Base-by-base conservation (phyloP, 2,113 vertebrate genomes). In the Otolemur garnettii region DNA sequence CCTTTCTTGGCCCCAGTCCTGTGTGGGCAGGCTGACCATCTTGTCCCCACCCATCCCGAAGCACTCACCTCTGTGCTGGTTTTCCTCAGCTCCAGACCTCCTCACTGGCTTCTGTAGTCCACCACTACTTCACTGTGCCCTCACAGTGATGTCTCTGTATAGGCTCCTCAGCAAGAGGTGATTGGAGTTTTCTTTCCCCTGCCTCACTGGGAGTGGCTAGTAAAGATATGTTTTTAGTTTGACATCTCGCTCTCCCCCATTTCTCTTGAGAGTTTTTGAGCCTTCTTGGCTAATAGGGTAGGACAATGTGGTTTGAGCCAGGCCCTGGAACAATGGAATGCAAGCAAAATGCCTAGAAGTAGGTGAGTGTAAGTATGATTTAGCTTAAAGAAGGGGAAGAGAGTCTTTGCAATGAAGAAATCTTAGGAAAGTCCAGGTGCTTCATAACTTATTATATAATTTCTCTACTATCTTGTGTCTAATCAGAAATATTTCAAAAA, bases 401-500 rank as follows among this genome's bases (percentile, higher is more conserved):
- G 22, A 57, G 28, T 59, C 9, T 18, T 42, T 26, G 1, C 17
- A 69, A 22, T 87, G 33, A 42, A 71, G 22, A 38, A 91, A 93
- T 45, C 26, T 9, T 62, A 64, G 19, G 18, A 3, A 74, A 81
- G 53, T 62, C 9, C 5, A 12, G 22, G 11, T 59, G 5, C 21
- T 71, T 80, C 5, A 30, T 57, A 59, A 45, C 11, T 35, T 92
- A 83, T 2, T 83, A 8, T 45, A 50, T 4, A 19, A 1, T 87
- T 68, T 91, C 7, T 69, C 5, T 38, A 26, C 83, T 79, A 33
- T 18, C 13, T 28, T 77, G 11, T 50, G 15, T 53, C 53, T 84
- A 71, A 71, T 75, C 35, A 84, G 64, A 81, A 64, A 30, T 62
- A 17, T 69, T 83, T n/a, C 50, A 95, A 88, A 50, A 77, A 84